Conservation (phyloP, 2,888 invertebrate genomes). For the Cataglyphis altisquamis region DNA sequence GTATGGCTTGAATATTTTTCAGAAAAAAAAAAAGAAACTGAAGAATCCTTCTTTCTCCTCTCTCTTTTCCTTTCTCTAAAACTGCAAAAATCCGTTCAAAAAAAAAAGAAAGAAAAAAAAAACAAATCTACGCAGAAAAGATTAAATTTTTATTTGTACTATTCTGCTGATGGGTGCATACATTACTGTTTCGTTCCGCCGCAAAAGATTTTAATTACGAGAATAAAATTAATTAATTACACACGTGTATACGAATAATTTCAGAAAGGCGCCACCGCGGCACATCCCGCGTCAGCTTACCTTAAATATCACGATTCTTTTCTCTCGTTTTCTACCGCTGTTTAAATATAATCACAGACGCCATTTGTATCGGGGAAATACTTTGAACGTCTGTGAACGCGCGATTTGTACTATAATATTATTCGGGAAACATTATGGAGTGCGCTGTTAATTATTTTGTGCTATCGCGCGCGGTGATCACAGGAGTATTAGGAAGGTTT, state of each 20-base stretch:
- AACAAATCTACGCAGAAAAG: not conserved
- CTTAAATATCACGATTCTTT: conserved; percentile 28
- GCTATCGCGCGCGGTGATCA: conserved; percentile 17
- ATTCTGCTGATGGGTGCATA: conserved; percentile 37
- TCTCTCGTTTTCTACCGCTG: conserved; percentile 6
- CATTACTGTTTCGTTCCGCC: not conserved
- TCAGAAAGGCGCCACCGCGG: not conserved
- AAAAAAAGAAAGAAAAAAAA: not conserved
- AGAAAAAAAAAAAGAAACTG: not conserved
- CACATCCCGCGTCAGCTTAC: not conserved
- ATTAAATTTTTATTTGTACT: conserved; percentile 40
- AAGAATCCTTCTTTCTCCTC: not conserved
- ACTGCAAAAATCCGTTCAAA: conserved; percentile 15
- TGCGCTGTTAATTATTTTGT: conserved; percentile 8
- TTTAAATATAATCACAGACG: conserved; percentile 20
- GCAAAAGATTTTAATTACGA: conserved; percentile 52
- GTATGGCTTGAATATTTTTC: not conserved
- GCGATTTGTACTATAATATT: conserved; percentile 18
- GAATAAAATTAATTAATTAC: conserved; percentile 51
- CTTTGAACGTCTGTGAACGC: conserved; percentile 19
- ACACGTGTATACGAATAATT: conserved; percentile 43
- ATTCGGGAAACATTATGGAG: conserved; percentile 5
- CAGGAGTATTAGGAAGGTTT: not conserved
- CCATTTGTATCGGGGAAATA: not conserved
- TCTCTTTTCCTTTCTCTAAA: not conserved